Base-by-base conservation (phyloP, 2,888 invertebrate genomes). In the Brachyptera putata region DNA sequence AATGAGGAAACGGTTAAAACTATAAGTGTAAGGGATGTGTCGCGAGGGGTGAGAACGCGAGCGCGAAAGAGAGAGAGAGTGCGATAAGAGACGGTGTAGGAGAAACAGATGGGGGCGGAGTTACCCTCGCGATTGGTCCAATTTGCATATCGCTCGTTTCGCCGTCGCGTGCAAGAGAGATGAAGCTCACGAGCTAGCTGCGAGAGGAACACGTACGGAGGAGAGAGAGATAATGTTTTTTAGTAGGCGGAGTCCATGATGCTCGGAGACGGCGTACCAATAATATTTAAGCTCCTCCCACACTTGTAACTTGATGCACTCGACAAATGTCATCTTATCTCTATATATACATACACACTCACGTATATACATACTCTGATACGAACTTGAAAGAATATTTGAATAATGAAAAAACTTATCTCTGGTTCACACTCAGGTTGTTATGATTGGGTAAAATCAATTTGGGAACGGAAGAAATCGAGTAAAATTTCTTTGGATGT, bases 201-300 rank as follows among this genome's bases (percentile, higher is more conserved):
- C 39, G 49, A 57, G 61, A 61, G 56, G 56, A 56, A 26, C n/a
- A 16, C 50, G 50, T 36, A 41, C 25, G 21, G 57, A n/a, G 21
- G 58, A 39, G 60, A 59, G 61, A 53, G 34, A 3, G 57, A 56
- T 57, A 56, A 50, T 39, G 56, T 48, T n/a, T n/a, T 46, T 41
- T 46, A 43, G 57, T 57, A 41, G 57, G 63, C 59, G 59, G 60
- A 43, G 57, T 46, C 49, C 37, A 37, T 56, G 16, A 26, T 46
- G 49, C 55, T 56, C 57, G 56, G 62, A 59, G 59, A 57, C 56
- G 61, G 61, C 61, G 63, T 63, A 63, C 63, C 63, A 63, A 63
- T 63, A 63, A 63, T 63, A 63, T 60, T 61, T 60, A 61, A 60
- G 63, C 63, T 34, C 61, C 63, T 53, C 63, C 63, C 63, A 26